phyloP scores from a whole-genome alignment of 2,888 invertebrate genomes.

The Fabriciana adippe region DNA sequence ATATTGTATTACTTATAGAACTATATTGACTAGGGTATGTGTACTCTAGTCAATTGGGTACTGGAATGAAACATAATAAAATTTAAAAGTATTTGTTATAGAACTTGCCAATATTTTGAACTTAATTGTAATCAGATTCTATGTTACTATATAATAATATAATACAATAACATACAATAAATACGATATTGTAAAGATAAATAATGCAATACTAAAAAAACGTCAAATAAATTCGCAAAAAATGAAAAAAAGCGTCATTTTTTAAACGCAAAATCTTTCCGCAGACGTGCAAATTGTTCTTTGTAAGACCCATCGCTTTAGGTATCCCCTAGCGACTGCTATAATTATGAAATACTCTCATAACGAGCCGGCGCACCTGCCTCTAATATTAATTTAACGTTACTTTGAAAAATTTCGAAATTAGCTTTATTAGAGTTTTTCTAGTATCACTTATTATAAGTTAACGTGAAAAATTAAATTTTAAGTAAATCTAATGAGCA shows the following conservation, averaged over 20 bases:
- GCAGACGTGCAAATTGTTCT: slow-evolving; percentile 46
- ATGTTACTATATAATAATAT: background rate
- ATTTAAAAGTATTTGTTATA: too few species aligned
- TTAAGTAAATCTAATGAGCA: slow-evolving; percentile 6
- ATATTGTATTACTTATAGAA: too few species aligned
- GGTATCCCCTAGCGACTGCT: slow-evolving; percentile 42
- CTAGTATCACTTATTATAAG: slow-evolving; percentile 21
- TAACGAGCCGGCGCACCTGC: slow-evolving; percentile 45
- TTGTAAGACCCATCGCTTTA: slow-evolving; percentile 44
- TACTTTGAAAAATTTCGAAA: slow-evolving; percentile 42
- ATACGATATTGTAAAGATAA: background rate
- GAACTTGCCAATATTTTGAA: too few species aligned
- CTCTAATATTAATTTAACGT: slow-evolving; percentile 46
- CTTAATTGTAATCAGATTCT: too few species aligned
- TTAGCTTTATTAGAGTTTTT: slow-evolving; percentile 40
- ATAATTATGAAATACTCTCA: slow-evolving; percentile 47
- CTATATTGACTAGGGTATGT: too few species aligned
- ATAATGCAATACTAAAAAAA: slow-evolving; percentile 42
- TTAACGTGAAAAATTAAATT: slow-evolving; percentile 10
- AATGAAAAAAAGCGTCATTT: slow-evolving; percentile 36
- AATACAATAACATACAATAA: slow-evolving; percentile 1
- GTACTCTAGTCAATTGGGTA: too few species aligned
- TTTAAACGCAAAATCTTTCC: slow-evolving; percentile 38
- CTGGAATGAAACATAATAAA: too few species aligned
- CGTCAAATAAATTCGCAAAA: slow-evolving; percentile 40